Evolutionary conservation across 2,888 invertebrate species (phyloP), one percentile per base, ranked within the genome.

Genomic region (Beris morrisii): DNA sequence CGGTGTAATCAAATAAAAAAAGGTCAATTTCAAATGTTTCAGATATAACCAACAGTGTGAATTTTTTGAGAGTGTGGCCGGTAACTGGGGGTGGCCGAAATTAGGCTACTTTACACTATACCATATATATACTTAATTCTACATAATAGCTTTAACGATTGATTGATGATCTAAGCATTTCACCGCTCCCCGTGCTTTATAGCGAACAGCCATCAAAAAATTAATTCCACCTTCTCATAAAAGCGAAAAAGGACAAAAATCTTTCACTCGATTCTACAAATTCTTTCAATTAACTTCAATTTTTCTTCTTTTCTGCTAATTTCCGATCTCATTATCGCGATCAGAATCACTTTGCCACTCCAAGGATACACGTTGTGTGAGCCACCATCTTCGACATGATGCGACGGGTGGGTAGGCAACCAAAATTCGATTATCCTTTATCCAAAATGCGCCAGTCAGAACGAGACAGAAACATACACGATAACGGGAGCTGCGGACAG

Each of bases 261-360:
- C 43, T 22, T 22, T 15, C 45, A 12, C 38, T 13, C 31, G 2
- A 22, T 45, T 22, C 58, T 22, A 50, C 32, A 61, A 61, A 50
- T 43, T 61, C 59, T 50, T 59, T 59, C 61, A 61, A 61, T 61
- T 61, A 61, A 15, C 61, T 38, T 22, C 32, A 61, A 50, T 61
- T 61, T 61, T 61, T 61, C 61, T 61, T 61, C 13, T 59, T 54
- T 43, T 38, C 38, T 52, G 52, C 61, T 61, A 61, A 61, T 61
- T 61, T 61, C 61, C 50, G 61, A 61, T 50, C 61, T 61, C 61
- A 61, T 61, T 61, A 61, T 61, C 61, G 61, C 61, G 61, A 61
- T 61, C 61, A 61, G 61, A 61, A 61, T 61, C 61, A 61, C 61
- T 61, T 61, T 61, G 22, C 50, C 61, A 38, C 43, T 43, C 38